phyloP scores from a whole-genome alignment of 2,888 invertebrate genomes.

The Leptarthrus brevirostris region DNA sequence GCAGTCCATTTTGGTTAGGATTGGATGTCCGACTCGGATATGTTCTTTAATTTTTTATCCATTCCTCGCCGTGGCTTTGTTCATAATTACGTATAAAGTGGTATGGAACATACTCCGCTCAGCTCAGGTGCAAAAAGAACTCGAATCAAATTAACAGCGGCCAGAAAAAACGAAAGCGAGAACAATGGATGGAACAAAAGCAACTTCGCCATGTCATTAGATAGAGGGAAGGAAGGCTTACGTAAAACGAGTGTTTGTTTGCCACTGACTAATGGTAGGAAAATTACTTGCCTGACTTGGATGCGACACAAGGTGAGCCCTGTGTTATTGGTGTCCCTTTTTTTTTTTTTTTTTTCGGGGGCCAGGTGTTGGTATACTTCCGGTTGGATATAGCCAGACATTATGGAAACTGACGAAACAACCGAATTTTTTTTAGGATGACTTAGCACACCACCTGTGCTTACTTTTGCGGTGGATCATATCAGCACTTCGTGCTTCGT shows the following conservation, averaged over 20 bases:
- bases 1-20: neutral
- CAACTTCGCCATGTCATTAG: constrained; percentile 40
- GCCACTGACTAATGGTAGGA: constrained; percentile 18
- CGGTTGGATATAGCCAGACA: too few relatives aligned
- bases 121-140: neutral
- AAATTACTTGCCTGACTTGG: constrained; percentile 19
- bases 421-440: too few relatives aligned
- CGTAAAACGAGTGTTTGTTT: constrained; percentile 1
- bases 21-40: constrained; percentile 24
- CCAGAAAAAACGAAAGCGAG: constrained; percentile 5
- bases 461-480: neutral
- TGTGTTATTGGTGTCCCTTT: too few relatives aligned
- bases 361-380: too few relatives aligned
- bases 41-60: constrained; percentile 36
- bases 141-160: constrained; percentile 14
- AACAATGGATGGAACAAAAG: constrained; percentile 38
- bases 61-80: neutral
- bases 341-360: too few relatives aligned
- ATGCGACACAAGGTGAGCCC: too few relatives aligned
- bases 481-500: constrained; percentile 9
- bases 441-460: too few relatives aligned
- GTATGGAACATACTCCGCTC: neutral
- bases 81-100: constrained; percentile 4
- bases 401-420: neutral
- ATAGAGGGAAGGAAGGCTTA: constrained; percentile 23